Evolutionary conservation across 2,113 vertebrate genomes (phyloP).

Genomic region (Sander lucioperca): DNA sequence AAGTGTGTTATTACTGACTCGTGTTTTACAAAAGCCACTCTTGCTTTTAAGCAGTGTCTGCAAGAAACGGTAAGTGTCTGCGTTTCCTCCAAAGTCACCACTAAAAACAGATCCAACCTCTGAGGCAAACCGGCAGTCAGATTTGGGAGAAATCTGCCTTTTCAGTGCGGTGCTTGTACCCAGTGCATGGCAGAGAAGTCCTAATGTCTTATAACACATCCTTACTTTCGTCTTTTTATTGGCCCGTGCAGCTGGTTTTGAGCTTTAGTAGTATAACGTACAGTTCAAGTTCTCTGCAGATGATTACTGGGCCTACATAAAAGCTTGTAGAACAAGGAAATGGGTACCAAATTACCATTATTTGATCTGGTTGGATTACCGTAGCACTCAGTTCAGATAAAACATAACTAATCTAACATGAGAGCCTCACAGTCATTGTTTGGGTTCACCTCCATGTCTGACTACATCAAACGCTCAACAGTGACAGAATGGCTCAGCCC

Average conservation of each 20-base stretch:
- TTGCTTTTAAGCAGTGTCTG: constrained; percentile 56
- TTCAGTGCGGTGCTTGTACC: constrained; percentile 44
- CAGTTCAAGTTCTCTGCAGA: constrained; percentile 67
- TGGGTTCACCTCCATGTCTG: constrained; percentile 61
- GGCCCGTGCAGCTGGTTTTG: constrained; percentile 73
- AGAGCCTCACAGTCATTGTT: constrained; percentile 59
- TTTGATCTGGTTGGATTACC: constrained; percentile 77
- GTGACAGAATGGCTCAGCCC: constrained; percentile 43
- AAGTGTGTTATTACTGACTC: constrained; percentile 59
- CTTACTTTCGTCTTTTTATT: constrained; percentile 75
- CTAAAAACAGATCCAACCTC: constrained; percentile 57
- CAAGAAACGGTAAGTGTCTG: constrained; percentile 57
- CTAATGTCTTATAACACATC: constrained; percentile 72
- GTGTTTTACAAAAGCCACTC: constrained; percentile 66
- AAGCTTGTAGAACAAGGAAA: constrained; percentile 74
- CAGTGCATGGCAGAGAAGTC: constrained; percentile 55
- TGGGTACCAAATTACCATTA: constrained; percentile 77
- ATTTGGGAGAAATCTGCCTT: constrained; percentile 64
- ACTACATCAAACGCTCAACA: constrained; percentile 43
- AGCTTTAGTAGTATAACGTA: constrained; percentile 66
- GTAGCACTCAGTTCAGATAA: constrained; percentile 74
- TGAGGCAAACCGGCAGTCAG: constrained; percentile 45
- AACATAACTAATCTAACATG: constrained; percentile 71
- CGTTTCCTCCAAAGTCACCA: constrained; percentile 60
- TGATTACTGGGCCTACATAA: constrained; percentile 75